Percentiles rank a stretch among this genome's conserved stretches.
phyloP scores from a whole-genome alignment of 2,113 vertebrate species.

The Cyanistes caeruleus region DNA sequence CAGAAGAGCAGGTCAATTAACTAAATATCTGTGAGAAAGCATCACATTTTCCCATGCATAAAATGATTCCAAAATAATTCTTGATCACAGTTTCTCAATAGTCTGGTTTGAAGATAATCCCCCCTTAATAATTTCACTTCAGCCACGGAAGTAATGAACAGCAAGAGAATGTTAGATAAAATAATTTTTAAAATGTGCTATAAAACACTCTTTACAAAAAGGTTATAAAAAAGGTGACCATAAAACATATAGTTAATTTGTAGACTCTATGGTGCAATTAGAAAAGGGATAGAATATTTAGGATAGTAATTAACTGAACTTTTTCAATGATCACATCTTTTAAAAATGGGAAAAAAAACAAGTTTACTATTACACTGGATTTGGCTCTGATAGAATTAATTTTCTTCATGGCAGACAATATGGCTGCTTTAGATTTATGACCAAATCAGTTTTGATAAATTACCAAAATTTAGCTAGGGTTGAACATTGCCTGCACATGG shows the following conservation, averaged over 20 bases:
- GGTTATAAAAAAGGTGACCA: neutral
- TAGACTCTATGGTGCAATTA: neutral
- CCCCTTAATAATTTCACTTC: neutral
- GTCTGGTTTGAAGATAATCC: neutral
- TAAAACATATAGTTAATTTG: neutral
- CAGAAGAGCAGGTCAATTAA: neutral
- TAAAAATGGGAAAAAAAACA: rapidly evolving
- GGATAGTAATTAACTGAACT: neutral
- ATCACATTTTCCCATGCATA: neutral
- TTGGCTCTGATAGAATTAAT: neutral
- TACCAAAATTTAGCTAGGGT: neutral
- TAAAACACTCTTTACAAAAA: neutral
- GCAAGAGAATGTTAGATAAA: neutral
- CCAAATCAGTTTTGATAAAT: neutral
- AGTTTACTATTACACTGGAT: neutral
- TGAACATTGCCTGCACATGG: rapidly evolving
- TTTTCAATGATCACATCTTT: neutral
- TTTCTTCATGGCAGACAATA: neutral
- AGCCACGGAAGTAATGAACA: neutral
- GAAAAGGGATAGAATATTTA: neutral
- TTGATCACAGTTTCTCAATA: rapidly evolving
- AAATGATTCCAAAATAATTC: rapidly evolving
- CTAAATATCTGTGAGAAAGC: neutral
- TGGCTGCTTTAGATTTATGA: neutral
- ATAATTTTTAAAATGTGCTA: neutral